Percentiles rank a stretch among this genome's conserved stretches.
Conservation (phyloP, 2,888 invertebrate species). For the Trissolcus brochymenae region DNA sequence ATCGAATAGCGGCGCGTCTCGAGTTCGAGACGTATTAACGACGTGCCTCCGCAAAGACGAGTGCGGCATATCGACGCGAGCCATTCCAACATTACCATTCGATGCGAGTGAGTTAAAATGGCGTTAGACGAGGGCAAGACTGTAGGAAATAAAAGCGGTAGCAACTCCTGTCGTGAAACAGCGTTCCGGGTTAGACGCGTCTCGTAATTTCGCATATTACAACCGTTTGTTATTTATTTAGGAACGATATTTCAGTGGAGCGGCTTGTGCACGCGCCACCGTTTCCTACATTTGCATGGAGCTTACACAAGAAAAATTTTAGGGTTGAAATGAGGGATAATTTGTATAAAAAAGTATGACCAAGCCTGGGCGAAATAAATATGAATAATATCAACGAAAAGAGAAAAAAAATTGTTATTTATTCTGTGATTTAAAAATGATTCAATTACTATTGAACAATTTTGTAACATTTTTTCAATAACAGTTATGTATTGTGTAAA, state of each 20-base stretch:
- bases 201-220: constrained; percentile 71
- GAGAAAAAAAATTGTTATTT: too few species aligned
- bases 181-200: constrained; percentile 49
- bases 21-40: constrained; percentile 61
- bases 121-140: constrained; percentile 60
- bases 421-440: too few species aligned
- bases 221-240: constrained; percentile 71
- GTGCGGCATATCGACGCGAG: constrained; percentile 60
- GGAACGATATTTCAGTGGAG: constrained; percentile 69
- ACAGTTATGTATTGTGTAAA: too few species aligned
- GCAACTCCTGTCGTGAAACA: constrained; percentile 36
- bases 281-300: constrained; percentile 59
- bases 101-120: constrained; percentile 65
- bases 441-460: too few species aligned
- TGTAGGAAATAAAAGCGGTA: constrained; percentile 37
- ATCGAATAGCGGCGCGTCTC: constrained; percentile 58
- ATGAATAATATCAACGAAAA: too few species aligned
- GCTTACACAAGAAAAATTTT: constrained; percentile 36
- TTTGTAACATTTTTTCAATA: too few species aligned
- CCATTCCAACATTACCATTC: constrained; percentile 60
- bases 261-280: constrained; percentile 65
- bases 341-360: too few species aligned
- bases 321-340: neutral
- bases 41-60: constrained; percentile 62
- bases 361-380: too few species aligned